Conservation (phyloP, 1,140 invertebrate species). For the Drosophila tropicalis region DNA sequence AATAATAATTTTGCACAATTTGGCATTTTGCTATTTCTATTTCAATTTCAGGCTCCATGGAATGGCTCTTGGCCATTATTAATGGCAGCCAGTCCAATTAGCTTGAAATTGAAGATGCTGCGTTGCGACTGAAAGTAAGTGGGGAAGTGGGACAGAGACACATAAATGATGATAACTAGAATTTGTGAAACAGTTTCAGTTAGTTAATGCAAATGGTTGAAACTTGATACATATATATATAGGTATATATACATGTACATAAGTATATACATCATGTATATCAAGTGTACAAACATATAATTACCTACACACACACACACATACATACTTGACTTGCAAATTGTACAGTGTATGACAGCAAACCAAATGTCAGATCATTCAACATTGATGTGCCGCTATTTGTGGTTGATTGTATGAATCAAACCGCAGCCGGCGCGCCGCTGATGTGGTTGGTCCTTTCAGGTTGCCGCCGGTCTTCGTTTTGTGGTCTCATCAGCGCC, state of each 20-base stretch:
- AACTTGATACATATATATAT: not conserved
- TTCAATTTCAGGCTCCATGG: conserved; percentile 12
- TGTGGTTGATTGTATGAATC: conserved; percentile 5
- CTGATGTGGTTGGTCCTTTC: conserved; percentile 5
- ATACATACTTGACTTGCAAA: too few species aligned
- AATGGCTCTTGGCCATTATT: conserved; percentile 11
- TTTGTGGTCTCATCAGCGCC: conserved; percentile 3
- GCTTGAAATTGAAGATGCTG: conserved; percentile 10
- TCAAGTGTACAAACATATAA: too few species aligned
- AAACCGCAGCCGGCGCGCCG: conserved; percentile 22
- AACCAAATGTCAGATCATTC: conserved; percentile 6
- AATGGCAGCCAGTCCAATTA: conserved; percentile 6
- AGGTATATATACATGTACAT: too few species aligned
- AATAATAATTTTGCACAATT: conserved; percentile 15
- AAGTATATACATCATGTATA: too few species aligned
- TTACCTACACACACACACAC: too few species aligned
- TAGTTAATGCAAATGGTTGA: conserved; percentile 8
- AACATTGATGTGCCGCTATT: conserved; percentile 6
- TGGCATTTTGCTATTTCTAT: conserved; percentile 14
- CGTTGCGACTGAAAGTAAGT: not conserved
- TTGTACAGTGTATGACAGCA: too few species aligned
- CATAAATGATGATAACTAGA: conserved; percentile 6
- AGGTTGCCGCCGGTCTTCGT: not conserved
- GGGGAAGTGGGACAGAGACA: not conserved
- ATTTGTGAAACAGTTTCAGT: conserved; percentile 5